Base-by-base conservation (phyloP, 2,888 invertebrate species). In the Cerastoderma edule region DNA sequence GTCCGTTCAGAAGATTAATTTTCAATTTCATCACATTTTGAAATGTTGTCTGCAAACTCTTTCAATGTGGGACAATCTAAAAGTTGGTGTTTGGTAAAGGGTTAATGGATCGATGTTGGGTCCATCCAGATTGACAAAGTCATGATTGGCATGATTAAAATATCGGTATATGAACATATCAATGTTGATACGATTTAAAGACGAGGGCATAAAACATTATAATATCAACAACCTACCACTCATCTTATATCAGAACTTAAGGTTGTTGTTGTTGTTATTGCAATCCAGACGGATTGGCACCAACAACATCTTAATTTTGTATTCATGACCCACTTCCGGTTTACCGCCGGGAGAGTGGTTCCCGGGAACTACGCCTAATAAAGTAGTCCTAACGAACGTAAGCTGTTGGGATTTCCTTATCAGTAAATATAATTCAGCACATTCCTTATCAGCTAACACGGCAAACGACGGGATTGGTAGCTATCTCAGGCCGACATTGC, bases 401-500 rank as follows among this genome's bases (percentile, higher is more conserved):
- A 57, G 57, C 57, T 57, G 32, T 22, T n/a, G 57, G 65, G 65
- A 65, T 65, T 65, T 30, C 19, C 65, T 65, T 65, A 65, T 65
- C 65, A 5, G 44, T 19, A 32, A 30, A 22, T 16, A 10, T 22
- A 48, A 44, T 39, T 65, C 48, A 28, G 46, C 46, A 65, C 30
- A 44, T 30, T 44, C 33, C 46, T 65, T 65, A 65, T 65, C 46
- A 44, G 27, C 28, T 27, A 48, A 30, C 30, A n/a, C 16, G 2
- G 46, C 28, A 27, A 30, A 65, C n/a, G 46, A 48, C 65, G 22
- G 65, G 48, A 44, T 65, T 65, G 32, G 13, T 28, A 28, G 46
- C n/a, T 30, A 65, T 65, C 32, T 65, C 28, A 19, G n/a, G 19
- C n/a, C n/a, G 33, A n/a, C 63, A 63, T 65, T 65, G 44, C 24